Conservation (phyloP, 2,888 invertebrate species). For the Eupithecia pulchellata region DNA sequence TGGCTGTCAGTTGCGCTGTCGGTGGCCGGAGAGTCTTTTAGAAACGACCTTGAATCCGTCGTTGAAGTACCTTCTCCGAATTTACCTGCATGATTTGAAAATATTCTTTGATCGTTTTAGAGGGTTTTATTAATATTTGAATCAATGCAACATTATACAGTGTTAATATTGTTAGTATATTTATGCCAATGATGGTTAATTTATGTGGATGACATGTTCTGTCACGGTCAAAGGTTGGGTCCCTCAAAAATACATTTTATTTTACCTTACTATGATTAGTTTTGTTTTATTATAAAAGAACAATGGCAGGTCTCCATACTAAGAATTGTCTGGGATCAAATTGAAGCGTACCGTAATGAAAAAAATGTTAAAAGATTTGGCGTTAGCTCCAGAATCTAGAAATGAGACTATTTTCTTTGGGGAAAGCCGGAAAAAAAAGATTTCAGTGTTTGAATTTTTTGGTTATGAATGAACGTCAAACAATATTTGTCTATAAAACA, state of each 20-base stretch:
- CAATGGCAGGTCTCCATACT: no score
- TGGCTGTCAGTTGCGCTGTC: slow-evolving; percentile 91
- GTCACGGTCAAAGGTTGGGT: slow-evolving; percentile 37
- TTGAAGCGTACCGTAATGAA: no score
- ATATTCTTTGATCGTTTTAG: background rate
- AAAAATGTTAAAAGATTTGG: no score
- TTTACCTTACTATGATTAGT: background rate
- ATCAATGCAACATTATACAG: background rate
- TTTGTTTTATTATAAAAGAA: background rate
- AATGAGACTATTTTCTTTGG: no score
- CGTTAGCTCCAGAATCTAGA: no score
- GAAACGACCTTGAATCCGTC: slow-evolving; percentile 86
- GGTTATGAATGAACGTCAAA: no score
- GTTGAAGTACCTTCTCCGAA: slow-evolving; percentile 66
- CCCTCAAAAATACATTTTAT: background rate
- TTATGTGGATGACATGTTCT: slow-evolving; percentile 36
- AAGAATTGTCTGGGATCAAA: no score
- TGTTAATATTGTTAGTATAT: background rate
- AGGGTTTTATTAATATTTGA: background rate
- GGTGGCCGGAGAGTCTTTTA: slow-evolving; percentile 87
- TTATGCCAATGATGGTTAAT: slow-evolving; percentile 41
- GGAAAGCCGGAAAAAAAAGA: no score
- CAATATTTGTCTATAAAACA: no score
- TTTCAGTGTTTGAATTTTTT: no score
- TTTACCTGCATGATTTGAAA: slow-evolving; percentile 67